Evolutionary conservation across 2,113 vertebrate species (phyloP).

Genomic region (Oncorhynchus masou): DNA sequence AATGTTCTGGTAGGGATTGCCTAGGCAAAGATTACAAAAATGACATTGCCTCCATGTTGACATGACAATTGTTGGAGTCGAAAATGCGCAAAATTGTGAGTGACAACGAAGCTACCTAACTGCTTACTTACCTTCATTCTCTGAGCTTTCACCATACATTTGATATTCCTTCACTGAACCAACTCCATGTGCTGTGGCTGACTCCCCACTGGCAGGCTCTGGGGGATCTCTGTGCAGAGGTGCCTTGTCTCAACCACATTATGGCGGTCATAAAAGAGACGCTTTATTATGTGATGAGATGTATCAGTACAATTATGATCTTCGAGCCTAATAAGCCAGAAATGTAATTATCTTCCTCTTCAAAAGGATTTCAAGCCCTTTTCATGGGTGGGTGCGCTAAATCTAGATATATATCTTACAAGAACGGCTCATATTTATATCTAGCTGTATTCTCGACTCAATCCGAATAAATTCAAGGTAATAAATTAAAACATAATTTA

Average conservation of each 20-base stretch:
- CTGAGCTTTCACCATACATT: neutral
- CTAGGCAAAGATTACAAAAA: neutral
- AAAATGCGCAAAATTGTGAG: too few species aligned
- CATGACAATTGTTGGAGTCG: too few species aligned
- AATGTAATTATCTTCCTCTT: constrained; percentile 69
- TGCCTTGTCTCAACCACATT: constrained; percentile 46
- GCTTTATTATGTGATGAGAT: constrained; percentile 52
- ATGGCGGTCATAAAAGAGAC: constrained; percentile 28
- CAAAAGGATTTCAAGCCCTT: constrained; percentile 48
- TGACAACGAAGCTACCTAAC: too few species aligned
- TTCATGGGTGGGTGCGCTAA: constrained; percentile 63
- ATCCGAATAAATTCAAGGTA: constrained; percentile 52
- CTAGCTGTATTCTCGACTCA: constrained; percentile 46
- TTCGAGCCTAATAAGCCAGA: constrained; percentile 63
- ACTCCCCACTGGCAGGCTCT: neutral
- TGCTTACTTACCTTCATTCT: neutral
- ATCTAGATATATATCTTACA: constrained; percentile 59
- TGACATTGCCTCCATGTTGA: neutral
- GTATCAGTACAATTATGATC: constrained; percentile 63
- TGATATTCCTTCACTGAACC: neutral
- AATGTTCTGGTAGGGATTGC: neutral
- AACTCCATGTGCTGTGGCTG: neutral
- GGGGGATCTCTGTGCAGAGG: constrained; percentile 22
- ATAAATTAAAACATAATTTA: constrained; percentile 42
- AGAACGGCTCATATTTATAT: constrained; percentile 51